These are phyloP conservation scores for Phrynosoma platyrhinos DNA, from an alignment of 2,113 vertebrate species.

Conservation along the genomic window DNA sequence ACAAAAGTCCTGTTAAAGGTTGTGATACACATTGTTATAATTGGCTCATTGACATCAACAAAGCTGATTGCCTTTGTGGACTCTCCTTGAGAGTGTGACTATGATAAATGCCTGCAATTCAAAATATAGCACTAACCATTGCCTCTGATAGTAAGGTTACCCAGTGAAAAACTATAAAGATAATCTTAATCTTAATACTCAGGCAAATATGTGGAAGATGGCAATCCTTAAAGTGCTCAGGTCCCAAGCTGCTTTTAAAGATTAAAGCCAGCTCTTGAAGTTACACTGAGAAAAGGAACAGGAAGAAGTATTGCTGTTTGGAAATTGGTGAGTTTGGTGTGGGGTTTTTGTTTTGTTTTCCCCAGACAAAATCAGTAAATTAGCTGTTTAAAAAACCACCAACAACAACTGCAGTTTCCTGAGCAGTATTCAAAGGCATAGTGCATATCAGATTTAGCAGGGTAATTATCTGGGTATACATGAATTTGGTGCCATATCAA, in stretches of 20 bases:
- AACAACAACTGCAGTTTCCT: background rate
- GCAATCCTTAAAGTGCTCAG: background rate
- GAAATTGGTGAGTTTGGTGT: background rate
- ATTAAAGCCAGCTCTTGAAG: background rate
- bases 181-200: background rate
- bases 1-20: no score
- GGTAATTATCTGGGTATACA: constrained; percentile 2
- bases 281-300: background rate
- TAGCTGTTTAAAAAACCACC: background rate
- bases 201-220: background rate
- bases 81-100: no score
- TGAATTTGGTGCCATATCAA: background rate
- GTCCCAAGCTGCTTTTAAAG: background rate
- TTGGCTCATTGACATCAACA: no score
- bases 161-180: background rate
- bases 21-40: no score
- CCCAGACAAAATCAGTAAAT: background rate
- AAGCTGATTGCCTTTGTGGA: no score
- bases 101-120: no score
- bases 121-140: no score
- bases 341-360: background rate
- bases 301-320: background rate
- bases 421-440: background rate
- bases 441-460: background rate
- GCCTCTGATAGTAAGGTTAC: background rate